These are phyloP conservation scores for Clavelina lepadiformis DNA, from an alignment of 23 tunicate genomes.

Conservation along the genomic window DNA sequence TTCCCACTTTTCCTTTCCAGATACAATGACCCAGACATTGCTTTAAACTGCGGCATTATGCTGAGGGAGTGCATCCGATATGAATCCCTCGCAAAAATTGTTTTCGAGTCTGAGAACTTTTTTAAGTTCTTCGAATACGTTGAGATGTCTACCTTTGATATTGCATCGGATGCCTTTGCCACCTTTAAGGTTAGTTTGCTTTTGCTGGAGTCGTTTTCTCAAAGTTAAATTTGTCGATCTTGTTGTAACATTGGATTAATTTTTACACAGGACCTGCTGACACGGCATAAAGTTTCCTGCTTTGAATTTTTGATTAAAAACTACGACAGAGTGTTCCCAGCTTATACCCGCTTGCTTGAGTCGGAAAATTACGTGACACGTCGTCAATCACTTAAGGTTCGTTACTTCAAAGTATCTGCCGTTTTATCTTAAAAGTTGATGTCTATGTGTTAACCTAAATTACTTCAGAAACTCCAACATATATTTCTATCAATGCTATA, in stretches of 20 bases:
- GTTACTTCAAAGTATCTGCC: no score
- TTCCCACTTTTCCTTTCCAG: slow-evolving; percentile 29
- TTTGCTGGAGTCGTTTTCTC: no score
- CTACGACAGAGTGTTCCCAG: slow-evolving; percentile 74
- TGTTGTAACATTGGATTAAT: no score
- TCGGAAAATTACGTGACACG: slow-evolving; percentile 93
- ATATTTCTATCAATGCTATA: no score
- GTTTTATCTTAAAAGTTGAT: no score
- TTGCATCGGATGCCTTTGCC: slow-evolving; percentile 98
- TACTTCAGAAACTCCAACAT: no score
- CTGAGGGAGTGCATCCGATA: slow-evolving; percentile 79
- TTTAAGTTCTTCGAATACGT: slow-evolving; percentile 85
- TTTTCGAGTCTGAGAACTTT: slow-evolving; percentile 45
- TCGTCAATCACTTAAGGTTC: slow-evolving; percentile 92
- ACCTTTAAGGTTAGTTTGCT: slow-evolving; percentile 99
- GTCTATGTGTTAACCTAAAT: no score
- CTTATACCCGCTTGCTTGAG: slow-evolving; percentile 62
- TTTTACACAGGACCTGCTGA: slow-evolving; percentile 58
- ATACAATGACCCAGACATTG: slow-evolving; percentile 83
- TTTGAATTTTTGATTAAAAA: slow-evolving; percentile 55
- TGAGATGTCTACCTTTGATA: slow-evolving; percentile 90
- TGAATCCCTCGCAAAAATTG: slow-evolving; percentile 53
- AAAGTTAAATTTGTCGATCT: no score
- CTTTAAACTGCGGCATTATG: slow-evolving; percentile 85
- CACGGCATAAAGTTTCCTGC: slow-evolving; percentile 52